These are phyloP conservation scores for Magallana ariakensis DNA, from an alignment of 1,140 invertebrate genomes.

Conservation along the genomic window DNA sequence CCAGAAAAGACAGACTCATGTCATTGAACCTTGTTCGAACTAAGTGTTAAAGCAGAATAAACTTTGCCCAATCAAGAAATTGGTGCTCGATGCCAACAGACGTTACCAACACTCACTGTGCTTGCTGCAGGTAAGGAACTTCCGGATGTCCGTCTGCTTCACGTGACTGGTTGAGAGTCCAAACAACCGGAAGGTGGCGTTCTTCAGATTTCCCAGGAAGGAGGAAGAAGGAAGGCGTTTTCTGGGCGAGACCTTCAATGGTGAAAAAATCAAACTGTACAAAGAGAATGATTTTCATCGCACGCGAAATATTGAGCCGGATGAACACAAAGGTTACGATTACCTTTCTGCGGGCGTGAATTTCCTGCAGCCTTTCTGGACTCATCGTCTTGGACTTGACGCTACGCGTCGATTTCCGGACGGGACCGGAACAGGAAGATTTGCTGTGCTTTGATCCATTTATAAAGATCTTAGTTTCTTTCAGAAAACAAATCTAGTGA, in stretches of 20 bases:
- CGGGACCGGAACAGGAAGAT: background rate
- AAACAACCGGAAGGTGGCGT: conserved; percentile 37
- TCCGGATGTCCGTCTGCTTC: conserved; percentile 50
- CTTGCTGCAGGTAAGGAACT: conserved; percentile 49
- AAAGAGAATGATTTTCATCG: background rate
- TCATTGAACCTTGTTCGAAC: too few relatives aligned
- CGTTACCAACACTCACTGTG: conserved; percentile 35
- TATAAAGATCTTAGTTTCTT: background rate
- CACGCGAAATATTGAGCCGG: too few relatives aligned
- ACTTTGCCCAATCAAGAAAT: too few relatives aligned
- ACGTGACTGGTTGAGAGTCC: conserved; percentile 38
- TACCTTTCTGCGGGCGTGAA: conserved; percentile 46
- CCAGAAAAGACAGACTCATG: too few relatives aligned
- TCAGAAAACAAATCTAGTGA: background rate
- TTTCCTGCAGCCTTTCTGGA: conserved; percentile 42
- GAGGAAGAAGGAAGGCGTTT: conserved; percentile 36
- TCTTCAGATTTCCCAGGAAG: conserved; percentile 38
- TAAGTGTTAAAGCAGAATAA: too few relatives aligned
- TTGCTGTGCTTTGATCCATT: background rate
- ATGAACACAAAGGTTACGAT: too few relatives aligned
- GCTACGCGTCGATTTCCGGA: conserved; percentile 19
- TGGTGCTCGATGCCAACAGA: too few relatives aligned
- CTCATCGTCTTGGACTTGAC: background rate
- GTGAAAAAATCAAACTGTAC: background rate
- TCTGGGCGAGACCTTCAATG: conserved; percentile 40